These are phyloP conservation scores for Otis tarda DNA, from an alignment of 2,113 vertebrate species.

Conservation along the genomic window DNA sequence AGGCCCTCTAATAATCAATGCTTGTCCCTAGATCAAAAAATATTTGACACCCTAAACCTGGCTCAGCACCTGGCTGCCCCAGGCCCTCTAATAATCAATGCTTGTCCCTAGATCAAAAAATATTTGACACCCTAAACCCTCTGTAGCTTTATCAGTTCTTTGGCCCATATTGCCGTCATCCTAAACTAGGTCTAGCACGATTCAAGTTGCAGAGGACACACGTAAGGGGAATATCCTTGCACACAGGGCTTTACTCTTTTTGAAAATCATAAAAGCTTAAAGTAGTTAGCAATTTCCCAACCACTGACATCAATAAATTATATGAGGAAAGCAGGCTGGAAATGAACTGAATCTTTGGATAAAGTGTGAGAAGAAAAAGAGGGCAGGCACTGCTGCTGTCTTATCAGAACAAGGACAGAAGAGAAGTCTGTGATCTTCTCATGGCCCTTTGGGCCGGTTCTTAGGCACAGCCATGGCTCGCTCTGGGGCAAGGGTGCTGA, in stretches of 20 bases:
- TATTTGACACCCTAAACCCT: not conserved
- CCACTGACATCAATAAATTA: constrained; percentile 56
- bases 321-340: not conserved
- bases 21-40: not conserved
- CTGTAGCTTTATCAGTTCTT: not conserved
- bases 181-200: constrained; percentile 44
- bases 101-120: not conserved
- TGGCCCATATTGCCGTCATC: constrained; percentile 3
- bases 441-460: not conserved
- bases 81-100: not conserved
- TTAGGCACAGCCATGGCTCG: not conserved
- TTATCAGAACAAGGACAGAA: not conserved
- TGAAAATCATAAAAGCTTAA: constrained; percentile 37
- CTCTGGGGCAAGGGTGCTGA: not conserved
- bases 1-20: not conserved
- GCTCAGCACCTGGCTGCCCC: not conserved
- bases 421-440: not conserved
- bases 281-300: constrained; percentile 32
- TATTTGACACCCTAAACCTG: not conserved
- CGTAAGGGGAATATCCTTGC: constrained; percentile 36
- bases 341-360: not conserved
- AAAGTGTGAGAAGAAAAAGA: not conserved
- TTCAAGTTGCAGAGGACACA: constrained; percentile 1
- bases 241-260: not conserved
- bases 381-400: not conserved